A percentile compares a stretch with the other conserved stretches of the same genome.
phyloP scores from a whole-genome alignment of 2,113 vertebrate genomes.

The Tenrec ecaudatus region DNA sequence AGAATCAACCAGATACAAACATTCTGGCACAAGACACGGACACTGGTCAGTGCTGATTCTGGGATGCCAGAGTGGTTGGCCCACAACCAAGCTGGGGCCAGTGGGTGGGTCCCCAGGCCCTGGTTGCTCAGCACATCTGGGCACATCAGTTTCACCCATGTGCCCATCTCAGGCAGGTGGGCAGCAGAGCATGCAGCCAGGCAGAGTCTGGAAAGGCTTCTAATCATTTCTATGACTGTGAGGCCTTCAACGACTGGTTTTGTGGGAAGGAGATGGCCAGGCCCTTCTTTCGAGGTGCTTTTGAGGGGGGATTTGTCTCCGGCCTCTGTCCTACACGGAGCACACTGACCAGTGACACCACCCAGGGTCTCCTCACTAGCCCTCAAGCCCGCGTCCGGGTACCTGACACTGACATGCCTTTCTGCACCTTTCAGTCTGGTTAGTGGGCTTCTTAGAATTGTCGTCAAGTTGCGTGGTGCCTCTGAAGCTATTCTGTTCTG shows the following conservation, averaged over 20 bases:
- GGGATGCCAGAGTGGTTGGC: background rate
- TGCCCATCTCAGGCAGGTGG: background rate
- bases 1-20: conserved; percentile 27
- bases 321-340: background rate
- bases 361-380: background rate
- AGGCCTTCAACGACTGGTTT: background rate
- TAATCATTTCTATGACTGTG: too few relatives aligned
- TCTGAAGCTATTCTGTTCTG: background rate
- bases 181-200: background rate
- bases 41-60: background rate
- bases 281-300: background rate
- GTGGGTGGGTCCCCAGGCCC: background rate
- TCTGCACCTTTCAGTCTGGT: background rate
- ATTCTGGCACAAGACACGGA: background rate
- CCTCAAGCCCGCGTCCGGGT: background rate
- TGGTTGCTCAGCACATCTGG: background rate
- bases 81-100: background rate
- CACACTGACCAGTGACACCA: background rate
- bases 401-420: background rate
- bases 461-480: too few relatives aligned
- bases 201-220: background rate
- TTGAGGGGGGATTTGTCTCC: background rate
- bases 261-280: background rate
- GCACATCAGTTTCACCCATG: background rate
- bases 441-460: background rate